A percentile compares a stretch with the other conserved stretches of the same genome.
Conservation (phyloP, 2,888 invertebrate genomes). For the Stenchaetothrips biformis region DNA sequence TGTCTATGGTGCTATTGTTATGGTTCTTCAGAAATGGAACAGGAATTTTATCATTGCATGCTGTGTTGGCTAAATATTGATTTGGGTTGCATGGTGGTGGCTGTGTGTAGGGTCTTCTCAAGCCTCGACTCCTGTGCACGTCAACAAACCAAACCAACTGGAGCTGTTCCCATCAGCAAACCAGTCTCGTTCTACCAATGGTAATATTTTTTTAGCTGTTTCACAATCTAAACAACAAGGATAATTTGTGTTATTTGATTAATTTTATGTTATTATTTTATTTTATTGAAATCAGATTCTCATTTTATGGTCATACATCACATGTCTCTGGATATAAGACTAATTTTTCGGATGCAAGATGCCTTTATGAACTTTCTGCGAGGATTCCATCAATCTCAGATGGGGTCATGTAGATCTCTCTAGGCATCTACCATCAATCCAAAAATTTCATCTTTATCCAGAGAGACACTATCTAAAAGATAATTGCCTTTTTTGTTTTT, state of each 20-base stretch:
- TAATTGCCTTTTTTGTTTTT: too few relatives aligned
- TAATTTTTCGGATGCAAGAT: neutral
- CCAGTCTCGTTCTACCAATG: conserved; percentile 71
- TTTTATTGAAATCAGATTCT: neutral
- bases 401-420: too few relatives aligned
- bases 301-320: conserved; percentile 19
- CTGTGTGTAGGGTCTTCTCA: conserved; percentile 46
- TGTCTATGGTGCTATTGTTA: neutral
- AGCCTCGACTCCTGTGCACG: conserved; percentile 59
- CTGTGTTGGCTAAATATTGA: conserved; percentile 24
- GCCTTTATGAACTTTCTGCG: neutral
- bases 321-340: conserved; percentile 23
- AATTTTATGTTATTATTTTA: conserved; percentile 6
- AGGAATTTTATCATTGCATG: neutral
- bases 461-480: too few relatives aligned
- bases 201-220: conserved; percentile 51
- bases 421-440: too few relatives aligned
- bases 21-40: neutral
- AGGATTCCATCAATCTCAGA: too few relatives aligned
- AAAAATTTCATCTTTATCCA: too few relatives aligned
- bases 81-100: conserved; percentile 22
- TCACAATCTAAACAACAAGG: conserved; percentile 26
- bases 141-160: conserved; percentile 63
- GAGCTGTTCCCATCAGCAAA: conserved; percentile 61
- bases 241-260: conserved; percentile 2